Evolutionary conservation across 2,797 vertebrate species (phyloP).

Genomic region (Brachyrhaphis roseni): DNA sequence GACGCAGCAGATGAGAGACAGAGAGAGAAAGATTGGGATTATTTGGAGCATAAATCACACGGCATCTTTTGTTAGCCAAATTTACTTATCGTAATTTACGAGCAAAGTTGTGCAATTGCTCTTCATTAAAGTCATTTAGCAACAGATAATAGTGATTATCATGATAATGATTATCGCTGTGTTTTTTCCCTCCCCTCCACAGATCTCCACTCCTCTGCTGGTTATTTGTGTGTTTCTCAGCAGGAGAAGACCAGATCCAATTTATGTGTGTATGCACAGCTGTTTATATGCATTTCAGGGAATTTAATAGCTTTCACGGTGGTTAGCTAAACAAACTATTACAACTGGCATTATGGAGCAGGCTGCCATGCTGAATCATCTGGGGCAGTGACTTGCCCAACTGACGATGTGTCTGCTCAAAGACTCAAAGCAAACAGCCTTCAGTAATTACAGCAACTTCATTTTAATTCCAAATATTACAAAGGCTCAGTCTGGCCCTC

Average conservation of each 20-base stretch:
- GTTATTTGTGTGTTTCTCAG: conserved; percentile 51
- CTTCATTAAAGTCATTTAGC: conserved; percentile 61
- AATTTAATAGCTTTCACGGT: conserved; percentile 69
- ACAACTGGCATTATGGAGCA: conserved; percentile 46
- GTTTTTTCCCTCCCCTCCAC: conserved; percentile 16
- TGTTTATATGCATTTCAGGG: conserved; percentile 35
- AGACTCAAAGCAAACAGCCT: background rate
- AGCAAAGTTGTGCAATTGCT: conserved; percentile 45
- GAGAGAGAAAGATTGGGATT: conserved; percentile 45
- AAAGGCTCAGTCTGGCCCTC: background rate
- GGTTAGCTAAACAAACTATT: conserved; percentile 67
- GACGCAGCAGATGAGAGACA: conserved; percentile 35
- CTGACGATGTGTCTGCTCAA: conserved; percentile 49
- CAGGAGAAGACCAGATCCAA: conserved; percentile 40
- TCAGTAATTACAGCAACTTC: background rate
- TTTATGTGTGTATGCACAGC: conserved; percentile 20
- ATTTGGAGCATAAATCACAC: conserved; percentile 57
- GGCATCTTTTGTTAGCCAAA: conserved; percentile 34
- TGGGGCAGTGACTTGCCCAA: conserved; percentile 24
- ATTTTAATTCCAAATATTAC: background rate
- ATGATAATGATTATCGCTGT: conserved; percentile 37
- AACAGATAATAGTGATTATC: conserved; percentile 49
- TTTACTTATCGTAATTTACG: conserved; percentile 51
- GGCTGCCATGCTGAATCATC: conserved; percentile 53
- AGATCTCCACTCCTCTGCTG: conserved; percentile 25